phyloP scores from a whole-genome alignment of 2,888 invertebrate species.

The Oscheius onirici region DNA sequence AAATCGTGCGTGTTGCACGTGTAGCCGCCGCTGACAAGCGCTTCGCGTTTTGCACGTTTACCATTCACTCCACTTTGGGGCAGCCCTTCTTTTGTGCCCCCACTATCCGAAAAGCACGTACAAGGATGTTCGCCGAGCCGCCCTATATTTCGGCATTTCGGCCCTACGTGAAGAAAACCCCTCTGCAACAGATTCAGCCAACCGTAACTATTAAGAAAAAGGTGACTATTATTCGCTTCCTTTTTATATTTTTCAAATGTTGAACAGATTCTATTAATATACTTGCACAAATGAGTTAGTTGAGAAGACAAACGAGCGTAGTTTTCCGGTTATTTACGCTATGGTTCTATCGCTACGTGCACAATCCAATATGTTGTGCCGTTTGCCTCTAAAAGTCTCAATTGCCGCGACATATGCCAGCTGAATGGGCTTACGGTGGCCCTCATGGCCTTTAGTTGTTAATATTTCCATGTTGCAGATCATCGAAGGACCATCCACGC shows the following conservation, averaged over 20 bases:
- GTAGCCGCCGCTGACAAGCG: slow-evolving; percentile 19
- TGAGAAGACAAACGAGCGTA: not conserved
- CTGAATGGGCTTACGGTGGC: slow-evolving; percentile 5
- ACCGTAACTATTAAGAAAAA: no score
- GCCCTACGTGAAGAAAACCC: slow-evolving; percentile 9
- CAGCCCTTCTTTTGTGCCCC: not conserved
- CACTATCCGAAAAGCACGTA: not conserved
- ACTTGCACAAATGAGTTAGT: not conserved
- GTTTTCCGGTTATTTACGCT: not conserved
- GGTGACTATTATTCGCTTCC: no score
- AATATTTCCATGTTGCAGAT: slow-evolving; percentile 7
- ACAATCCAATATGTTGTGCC: slow-evolving; percentile 15
- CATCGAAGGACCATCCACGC: slow-evolving; percentile 24
- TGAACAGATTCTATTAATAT: not conserved
- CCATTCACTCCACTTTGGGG: slow-evolving; percentile 11
- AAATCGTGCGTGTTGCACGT: slow-evolving; percentile 24
- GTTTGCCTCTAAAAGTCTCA: slow-evolving; percentile 13
- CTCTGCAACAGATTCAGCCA: not conserved
- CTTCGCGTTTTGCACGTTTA: slow-evolving; percentile 27
- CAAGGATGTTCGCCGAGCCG: slow-evolving; percentile 12
- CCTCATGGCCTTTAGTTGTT: not conserved
- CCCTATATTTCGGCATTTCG: slow-evolving; percentile 7
- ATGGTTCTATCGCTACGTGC: slow-evolving; percentile 20
- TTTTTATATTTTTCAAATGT: no score
- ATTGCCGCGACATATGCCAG: not conserved